Conservation (phyloP, 2,113 vertebrate genomes). For the Psittacula cyanocephala region DNA sequence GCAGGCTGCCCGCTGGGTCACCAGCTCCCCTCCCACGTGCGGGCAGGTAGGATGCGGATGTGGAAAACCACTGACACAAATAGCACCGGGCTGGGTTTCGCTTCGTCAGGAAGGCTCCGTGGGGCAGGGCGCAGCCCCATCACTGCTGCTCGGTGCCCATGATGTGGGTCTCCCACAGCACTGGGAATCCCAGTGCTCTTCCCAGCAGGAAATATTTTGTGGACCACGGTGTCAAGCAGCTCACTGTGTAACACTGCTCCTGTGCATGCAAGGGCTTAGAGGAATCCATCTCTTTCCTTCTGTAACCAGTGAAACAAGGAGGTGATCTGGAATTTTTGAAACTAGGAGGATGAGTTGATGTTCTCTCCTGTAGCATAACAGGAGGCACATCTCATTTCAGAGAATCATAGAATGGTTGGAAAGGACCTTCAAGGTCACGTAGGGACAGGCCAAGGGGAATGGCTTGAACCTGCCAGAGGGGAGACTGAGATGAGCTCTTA, state of each 20-base stretch:
- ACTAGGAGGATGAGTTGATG: not conserved
- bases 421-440: not conserved
- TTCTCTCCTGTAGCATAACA: not conserved
- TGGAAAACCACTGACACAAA: not conserved
- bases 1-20: not conserved
- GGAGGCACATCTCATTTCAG: not conserved
- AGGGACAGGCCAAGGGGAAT: not conserved
- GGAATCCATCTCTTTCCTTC: not conserved
- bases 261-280: rapidly evolving
- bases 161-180: rapidly evolving
- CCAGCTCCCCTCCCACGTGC: not conserved
- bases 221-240: rapidly evolving
- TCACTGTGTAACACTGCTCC: rapidly evolving
- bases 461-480: not conserved
- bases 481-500: not conserved
- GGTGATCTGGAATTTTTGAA: not conserved
- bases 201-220: not conserved
- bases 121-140: rapidly evolving
- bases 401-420: not conserved
- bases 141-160: rapidly evolving
- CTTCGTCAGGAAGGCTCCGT: not conserved
- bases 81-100: not conserved
- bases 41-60: not conserved
- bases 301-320: not conserved
- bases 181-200: rapidly evolving